Evolutionary conservation across 2,888 invertebrate species (phyloP).

Genomic region (Gasteruption jaculator): DNA sequence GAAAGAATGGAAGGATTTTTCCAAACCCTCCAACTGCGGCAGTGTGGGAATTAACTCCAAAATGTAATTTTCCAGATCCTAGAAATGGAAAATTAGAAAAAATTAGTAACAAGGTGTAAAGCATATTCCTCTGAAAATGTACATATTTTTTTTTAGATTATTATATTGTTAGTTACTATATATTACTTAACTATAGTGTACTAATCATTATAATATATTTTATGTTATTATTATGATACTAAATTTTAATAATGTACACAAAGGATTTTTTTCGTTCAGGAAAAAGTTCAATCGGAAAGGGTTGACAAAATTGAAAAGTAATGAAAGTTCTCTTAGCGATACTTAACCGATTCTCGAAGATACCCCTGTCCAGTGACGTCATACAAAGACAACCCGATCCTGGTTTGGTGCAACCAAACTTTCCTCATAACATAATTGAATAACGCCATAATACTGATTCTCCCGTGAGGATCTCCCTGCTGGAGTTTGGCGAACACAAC

Average conservation of each 20-base stretch:
- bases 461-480: slow-evolving; percentile 79
- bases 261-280: no score
- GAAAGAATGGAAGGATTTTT: slow-evolving; percentile 91
- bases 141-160: slow-evolving; percentile 6
- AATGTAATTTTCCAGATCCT: slow-evolving; percentile 95
- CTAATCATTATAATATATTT: no score
- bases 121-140: slow-evolving; percentile 33
- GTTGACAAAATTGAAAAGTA: neutral
- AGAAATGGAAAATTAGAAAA: slow-evolving; percentile 40
- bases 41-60: slow-evolving; percentile 88
- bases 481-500: slow-evolving; percentile 84
- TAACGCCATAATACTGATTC: slow-evolving; percentile 82
- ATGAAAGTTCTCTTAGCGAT: slow-evolving; percentile 4
- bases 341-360: slow-evolving; percentile 74
- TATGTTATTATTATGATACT: no score
- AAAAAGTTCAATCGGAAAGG: no score
- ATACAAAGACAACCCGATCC: slow-evolving; percentile 89
- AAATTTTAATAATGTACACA: no score
- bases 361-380: slow-evolving; percentile 91
- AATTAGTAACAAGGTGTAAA: no score
- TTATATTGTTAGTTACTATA: no score
- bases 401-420: slow-evolving; percentile 91
- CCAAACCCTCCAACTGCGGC: slow-evolving; percentile 83
- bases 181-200: no score
- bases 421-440: slow-evolving; percentile 95